phyloP scores from a whole-genome alignment of 2,113 vertebrate species.

The Microtus oregoni region DNA sequence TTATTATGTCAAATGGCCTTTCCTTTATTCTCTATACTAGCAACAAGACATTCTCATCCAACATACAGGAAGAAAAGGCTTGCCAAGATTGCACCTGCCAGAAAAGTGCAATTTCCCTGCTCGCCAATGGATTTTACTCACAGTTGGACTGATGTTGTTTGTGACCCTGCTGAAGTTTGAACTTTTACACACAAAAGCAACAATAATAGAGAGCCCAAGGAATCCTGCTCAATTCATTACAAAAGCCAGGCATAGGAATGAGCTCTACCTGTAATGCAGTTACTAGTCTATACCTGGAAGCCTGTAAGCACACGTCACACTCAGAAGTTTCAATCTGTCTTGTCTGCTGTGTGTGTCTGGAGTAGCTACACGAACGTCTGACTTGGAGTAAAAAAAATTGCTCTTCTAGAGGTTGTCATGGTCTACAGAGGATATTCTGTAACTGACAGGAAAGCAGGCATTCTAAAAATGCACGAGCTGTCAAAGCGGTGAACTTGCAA shows the following conservation, averaged over 20 bases:
- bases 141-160: constrained; percentile 8
- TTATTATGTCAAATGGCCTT: constrained; percentile 54
- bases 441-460: constrained; percentile 36
- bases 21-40: constrained; percentile 52
- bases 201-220: constrained; percentile 19
- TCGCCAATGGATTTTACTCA: constrained; percentile 18
- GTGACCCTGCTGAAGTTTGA: constrained; percentile 33
- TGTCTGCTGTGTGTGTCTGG: background rate
- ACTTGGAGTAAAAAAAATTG: constrained; percentile 51
- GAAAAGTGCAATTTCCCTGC: constrained; percentile 50
- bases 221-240: constrained; percentile 1
- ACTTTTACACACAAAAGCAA: constrained; percentile 32
- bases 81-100: constrained; percentile 49
- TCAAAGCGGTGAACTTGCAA: constrained; percentile 56
- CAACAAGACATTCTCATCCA: constrained; percentile 51
- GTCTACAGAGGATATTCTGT: constrained; percentile 53
- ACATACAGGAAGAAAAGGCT: background rate
- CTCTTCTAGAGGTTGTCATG: constrained; percentile 45
- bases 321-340: background rate
- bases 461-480: constrained; percentile 15
- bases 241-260: constrained; percentile 40
- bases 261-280: background rate
- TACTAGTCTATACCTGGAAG: constrained; percentile 21
- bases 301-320: constrained; percentile 9
- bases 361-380: background rate